These are phyloP conservation scores for Emydocephalus ijimae DNA, from an alignment of 2,113 vertebrate genomes.

Conservation along the genomic window DNA sequence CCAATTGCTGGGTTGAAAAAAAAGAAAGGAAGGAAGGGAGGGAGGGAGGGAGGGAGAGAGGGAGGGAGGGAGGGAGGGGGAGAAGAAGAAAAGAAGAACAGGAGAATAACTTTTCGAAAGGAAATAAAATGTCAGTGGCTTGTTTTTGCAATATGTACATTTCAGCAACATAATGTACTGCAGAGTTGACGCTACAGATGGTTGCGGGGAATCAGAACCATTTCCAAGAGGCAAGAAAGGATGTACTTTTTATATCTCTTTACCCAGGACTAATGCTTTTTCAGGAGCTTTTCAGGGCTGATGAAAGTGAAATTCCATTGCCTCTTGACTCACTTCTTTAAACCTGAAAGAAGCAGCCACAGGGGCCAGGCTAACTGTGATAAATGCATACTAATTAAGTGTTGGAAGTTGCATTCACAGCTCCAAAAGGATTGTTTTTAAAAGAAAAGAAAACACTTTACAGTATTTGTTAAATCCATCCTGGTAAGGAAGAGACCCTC, in stretches of 20 bases:
- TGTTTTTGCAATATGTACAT: slow-evolving; percentile 55
- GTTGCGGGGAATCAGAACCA: slow-evolving; percentile 65
- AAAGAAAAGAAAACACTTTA: slow-evolving; percentile 7
- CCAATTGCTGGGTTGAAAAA: slow-evolving; percentile 51
- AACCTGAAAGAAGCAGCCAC: slow-evolving; percentile 56
- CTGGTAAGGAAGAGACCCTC: accelerated
- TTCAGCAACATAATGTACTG: slow-evolving; percentile 58
- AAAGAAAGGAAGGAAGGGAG: slow-evolving; percentile 31
- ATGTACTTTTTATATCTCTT: slow-evolving; percentile 63
- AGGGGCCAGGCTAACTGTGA: slow-evolving; percentile 28
- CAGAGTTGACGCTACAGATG: slow-evolving; percentile 56
- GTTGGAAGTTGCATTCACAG: background rate
- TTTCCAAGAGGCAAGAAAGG: slow-evolving; percentile 65
- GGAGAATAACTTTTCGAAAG: slow-evolving; percentile 40
- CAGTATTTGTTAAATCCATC: background rate
- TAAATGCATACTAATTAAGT: slow-evolving; percentile 29
- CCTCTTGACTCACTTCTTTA: slow-evolving; percentile 56
- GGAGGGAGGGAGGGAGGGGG: background rate
- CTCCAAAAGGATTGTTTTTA: background rate
- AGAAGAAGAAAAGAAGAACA: background rate
- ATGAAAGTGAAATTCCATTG: slow-evolving; percentile 53
- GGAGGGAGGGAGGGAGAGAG: too few species aligned
- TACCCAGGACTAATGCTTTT: slow-evolving; percentile 52
- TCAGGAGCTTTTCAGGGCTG: slow-evolving; percentile 56
- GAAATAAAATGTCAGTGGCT: slow-evolving; percentile 29